Percentiles rank a stretch among this genome's conserved stretches.
These are phyloP conservation scores for Patella vulgata DNA, from an alignment of 1,140 invertebrate species.

Conservation along the genomic window DNA sequence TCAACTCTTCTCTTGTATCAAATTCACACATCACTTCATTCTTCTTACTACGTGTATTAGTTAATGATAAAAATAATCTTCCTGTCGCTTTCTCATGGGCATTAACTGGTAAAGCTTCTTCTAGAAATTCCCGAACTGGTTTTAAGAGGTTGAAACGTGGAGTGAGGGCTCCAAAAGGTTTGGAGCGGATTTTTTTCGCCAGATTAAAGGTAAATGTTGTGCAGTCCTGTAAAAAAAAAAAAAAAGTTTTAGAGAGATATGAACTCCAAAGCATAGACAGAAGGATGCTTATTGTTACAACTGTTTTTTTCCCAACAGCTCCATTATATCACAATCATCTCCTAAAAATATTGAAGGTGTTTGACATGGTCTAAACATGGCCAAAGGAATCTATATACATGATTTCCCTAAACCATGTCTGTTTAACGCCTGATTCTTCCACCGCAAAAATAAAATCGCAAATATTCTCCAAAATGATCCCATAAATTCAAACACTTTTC, in stretches of 20 bases:
- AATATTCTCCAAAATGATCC: too few species aligned
- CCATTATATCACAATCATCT: too few species aligned
- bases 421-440: too few species aligned
- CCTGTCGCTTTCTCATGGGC: conserved; percentile 45
- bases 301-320: too few species aligned
- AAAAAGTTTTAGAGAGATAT: conserved; percentile 1
- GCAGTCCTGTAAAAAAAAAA: conserved; percentile 41
- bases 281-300: too few species aligned
- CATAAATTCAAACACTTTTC: too few species aligned
- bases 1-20: conserved; percentile 46
- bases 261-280: neutral
- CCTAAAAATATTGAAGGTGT: too few species aligned
- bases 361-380: too few species aligned
- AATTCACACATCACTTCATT: conserved; percentile 52
- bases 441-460: too few species aligned
- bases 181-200: conserved; percentile 42
- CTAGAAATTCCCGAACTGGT: conserved; percentile 42
- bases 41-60: conserved; percentile 42
- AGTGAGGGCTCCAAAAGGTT: conserved; percentile 49
- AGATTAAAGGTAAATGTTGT: conserved; percentile 39
- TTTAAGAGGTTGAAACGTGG: conserved; percentile 49
- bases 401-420: too few species aligned
- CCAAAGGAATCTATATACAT: too few species aligned
- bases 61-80: conserved; percentile 54
- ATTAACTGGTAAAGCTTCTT: conserved; percentile 42